phyloP scores from a whole-genome alignment of 2,888 invertebrate genomes.

The Microplitis manilae region DNA sequence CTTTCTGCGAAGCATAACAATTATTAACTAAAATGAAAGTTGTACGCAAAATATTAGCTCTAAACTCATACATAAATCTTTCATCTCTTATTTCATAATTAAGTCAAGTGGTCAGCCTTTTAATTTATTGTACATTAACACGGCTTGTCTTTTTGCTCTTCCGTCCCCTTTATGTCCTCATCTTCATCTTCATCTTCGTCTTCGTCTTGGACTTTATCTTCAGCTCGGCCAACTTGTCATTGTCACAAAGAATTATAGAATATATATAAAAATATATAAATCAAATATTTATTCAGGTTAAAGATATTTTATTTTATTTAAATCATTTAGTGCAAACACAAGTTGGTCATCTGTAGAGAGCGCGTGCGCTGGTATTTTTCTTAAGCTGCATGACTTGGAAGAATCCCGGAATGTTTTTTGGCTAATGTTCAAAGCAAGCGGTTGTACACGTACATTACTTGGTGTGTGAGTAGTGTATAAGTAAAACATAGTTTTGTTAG shows the following conservation, averaged over 20 bases:
- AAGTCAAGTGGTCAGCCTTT: background rate
- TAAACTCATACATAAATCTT: background rate
- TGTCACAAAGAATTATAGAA: background rate
- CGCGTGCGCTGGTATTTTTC: conserved; percentile 4
- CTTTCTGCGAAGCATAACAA: background rate
- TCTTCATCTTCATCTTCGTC: background rate
- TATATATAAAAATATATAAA: too few relatives aligned
- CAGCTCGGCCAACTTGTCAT: background rate
- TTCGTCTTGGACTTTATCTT: background rate
- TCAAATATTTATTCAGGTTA: too few relatives aligned
- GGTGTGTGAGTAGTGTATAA: background rate
- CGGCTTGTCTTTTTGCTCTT: background rate
- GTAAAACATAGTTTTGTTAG: conserved; percentile 3
- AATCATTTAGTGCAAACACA: background rate
- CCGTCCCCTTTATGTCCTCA: background rate
- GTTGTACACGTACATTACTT: background rate
- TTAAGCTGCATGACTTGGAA: conserved; percentile 9
- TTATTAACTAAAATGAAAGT: background rate
- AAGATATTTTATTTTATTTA: background rate
- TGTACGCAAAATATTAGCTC: background rate
- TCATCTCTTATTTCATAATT: background rate
- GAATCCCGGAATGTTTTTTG: conserved; percentile 21
- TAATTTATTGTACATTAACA: background rate
- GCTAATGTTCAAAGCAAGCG: conserved; percentile 13
- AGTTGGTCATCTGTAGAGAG: background rate